Percentiles rank a stretch among this genome's conserved stretches.
Evolutionary conservation across 1,140 invertebrate genomes (phyloP).

Genomic region (Eriosoma lanigerum): DNA sequence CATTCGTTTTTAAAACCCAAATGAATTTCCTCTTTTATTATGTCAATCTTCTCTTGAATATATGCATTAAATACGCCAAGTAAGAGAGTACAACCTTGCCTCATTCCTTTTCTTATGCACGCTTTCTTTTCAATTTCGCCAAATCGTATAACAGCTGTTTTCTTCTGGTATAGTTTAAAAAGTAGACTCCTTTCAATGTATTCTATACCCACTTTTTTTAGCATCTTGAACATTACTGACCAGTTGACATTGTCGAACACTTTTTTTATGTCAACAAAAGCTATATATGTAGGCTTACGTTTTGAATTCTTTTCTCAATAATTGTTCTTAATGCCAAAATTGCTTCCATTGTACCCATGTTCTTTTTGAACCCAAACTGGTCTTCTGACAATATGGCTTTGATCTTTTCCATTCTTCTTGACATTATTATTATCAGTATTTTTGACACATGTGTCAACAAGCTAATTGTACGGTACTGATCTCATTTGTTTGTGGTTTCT

Average conservation of each 20-base stretch:
- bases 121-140: not conserved
- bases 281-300: conserved; percentile 25
- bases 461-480: too few relatives aligned
- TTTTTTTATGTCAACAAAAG: conserved; percentile 24
- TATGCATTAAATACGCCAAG: not conserved
- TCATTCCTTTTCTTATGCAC: conserved; percentile 7
- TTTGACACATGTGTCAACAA: not conserved
- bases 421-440: not conserved
- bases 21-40: not conserved
- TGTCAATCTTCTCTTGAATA: not conserved
- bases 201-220: not conserved
- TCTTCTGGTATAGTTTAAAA: conserved; percentile 40
- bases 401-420: conserved; percentile 9
- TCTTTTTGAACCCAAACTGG: conserved; percentile 55
- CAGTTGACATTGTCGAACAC: conserved; percentile 40
- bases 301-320: conserved; percentile 24
- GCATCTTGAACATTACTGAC: not conserved
- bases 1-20: conserved; percentile 19
- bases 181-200: conserved; percentile 1
- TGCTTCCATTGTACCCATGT: conserved; percentile 54
- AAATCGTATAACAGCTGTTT: not conserved
- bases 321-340: conserved; percentile 50
- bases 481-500: too few relatives aligned
- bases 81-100: not conserved
- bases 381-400: conserved; percentile 26